Evolutionary conservation across 1,140 invertebrate genomes (phyloP), one percentile per base, ranked within the genome.

Genomic region (Samia ricini): DNA sequence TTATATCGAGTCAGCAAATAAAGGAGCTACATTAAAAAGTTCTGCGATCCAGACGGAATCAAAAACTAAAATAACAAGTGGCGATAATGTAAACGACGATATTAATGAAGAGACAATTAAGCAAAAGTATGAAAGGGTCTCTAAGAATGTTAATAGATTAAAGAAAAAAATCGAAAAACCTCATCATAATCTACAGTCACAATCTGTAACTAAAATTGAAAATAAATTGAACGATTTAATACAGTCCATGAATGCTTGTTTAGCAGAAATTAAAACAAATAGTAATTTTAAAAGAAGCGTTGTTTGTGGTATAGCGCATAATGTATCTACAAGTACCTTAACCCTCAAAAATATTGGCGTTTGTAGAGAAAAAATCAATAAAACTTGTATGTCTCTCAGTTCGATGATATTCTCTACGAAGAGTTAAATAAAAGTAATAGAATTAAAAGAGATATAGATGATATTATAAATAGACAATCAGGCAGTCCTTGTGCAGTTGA

Each of bases 231-330:
- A 79, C 21, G 55, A 26, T 22, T 66, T 88, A 54, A 79, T 85
- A 24, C 56, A 74, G 20, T 77, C 75, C 8, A 69, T 86, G 12
- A 80, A 86, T 57, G 71, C 52, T 21, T 74, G 83, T 48, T 74
- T 83, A 12, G n/a, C 56, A 51, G 72, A 81, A 60, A 72, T 83
- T 18, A 74, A 72, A 64, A 49, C 61, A 12, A 75, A 64, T 18
- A 57, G n/a, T 15, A 15, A 42, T 15, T 15, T 42, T 42, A 42
- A 42, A 42, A 42, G 33, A 15, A 42, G 15, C 0, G n/a, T 42
- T 42, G 15, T 42, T 42, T 42, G 33, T 15, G 33, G 33, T 42
- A 42, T 42, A 15, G 12, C 33, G 33, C 33, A 42, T 42, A 42
- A 42, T 42, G 33, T 42, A 42, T 42, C 33, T 42, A 42, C 7